A percentile compares a stretch with the other conserved stretches of the same genome.
phyloP scores from a whole-genome alignment of 2,888 invertebrate genomes.

The Lasioglossum morio region DNA sequence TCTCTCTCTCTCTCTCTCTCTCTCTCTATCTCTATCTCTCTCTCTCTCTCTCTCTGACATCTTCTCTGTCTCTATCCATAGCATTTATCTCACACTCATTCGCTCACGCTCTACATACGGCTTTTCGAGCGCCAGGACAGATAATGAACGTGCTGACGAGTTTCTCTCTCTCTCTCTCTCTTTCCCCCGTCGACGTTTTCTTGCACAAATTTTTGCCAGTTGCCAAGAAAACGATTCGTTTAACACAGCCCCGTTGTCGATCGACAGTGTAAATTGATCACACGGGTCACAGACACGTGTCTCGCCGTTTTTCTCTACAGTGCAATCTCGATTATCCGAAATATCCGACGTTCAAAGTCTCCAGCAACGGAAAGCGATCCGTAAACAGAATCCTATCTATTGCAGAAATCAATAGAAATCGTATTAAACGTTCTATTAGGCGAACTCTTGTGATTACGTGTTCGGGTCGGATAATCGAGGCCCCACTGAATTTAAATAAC shows the following conservation, averaged over 20 bases:
- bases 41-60: too few species aligned
- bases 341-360: neutral
- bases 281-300: neutral
- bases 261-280: constrained; percentile 2
- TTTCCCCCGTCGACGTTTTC: neutral
- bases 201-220: neutral
- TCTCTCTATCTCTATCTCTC: neutral
- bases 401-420: neutral
- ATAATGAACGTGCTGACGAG: constrained; percentile 38
- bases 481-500: neutral
- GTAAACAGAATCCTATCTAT: neutral
- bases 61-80: constrained; percentile 11
- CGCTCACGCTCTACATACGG: neutral
- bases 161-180: constrained; percentile 39
- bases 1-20: neutral
- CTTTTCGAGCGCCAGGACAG: constrained; percentile 8
- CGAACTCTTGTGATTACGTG: neutral
- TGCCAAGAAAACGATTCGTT: constrained; percentile 7
- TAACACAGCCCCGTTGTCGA: constrained; percentile 20
- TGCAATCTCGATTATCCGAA: neutral
- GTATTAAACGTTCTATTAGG: neutral
- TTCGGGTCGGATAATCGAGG: neutral
- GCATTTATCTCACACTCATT: constrained; percentile 2
- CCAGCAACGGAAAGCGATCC: too few species aligned
- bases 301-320: neutral